A percentile compares a stretch with the other conserved stretches of the same genome.
Evolutionary conservation across 2,888 invertebrate species (phyloP).

Genomic region (Gryllus longicercus): DNA sequence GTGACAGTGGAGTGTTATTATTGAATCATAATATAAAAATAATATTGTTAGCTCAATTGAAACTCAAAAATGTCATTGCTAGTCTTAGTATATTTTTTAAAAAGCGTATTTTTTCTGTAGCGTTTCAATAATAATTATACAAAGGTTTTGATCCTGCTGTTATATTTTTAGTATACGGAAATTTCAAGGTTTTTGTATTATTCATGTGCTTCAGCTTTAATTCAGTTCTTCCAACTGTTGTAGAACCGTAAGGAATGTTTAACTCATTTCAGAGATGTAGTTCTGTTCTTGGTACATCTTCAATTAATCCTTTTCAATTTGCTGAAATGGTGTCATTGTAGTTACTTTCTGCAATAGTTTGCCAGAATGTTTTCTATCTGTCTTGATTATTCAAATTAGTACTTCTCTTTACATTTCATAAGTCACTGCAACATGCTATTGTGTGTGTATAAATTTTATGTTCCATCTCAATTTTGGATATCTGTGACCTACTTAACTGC

Average conservation of each 20-base stretch:
- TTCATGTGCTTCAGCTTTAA: not conserved
- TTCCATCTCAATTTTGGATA: no score
- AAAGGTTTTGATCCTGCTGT: slow-evolving; percentile 1
- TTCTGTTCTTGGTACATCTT: not conserved
- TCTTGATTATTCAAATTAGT: no score
- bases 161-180: not conserved
- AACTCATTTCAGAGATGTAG: not conserved
- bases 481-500: no score
- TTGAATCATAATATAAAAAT: not conserved
- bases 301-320: not conserved
- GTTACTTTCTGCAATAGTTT: no score
- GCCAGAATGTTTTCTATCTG: no score
- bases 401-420: no score
- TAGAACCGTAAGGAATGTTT: not conserved
- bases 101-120: slow-evolving; percentile 1
- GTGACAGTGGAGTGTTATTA: slow-evolving; percentile 24
- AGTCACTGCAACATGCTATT: no score
- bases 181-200: not conserved
- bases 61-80: slow-evolving; percentile 2
- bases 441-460: no score
- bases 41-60: not conserved
- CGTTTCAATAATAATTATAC: not conserved
- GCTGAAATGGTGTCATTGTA: no score
- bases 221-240: not conserved
- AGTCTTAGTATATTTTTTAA: slow-evolving; percentile 11